Evolutionary conservation across 2,888 invertebrate species (phyloP), one percentile per base, ranked within the genome.

Genomic region (Augiades crinisus): DNA sequence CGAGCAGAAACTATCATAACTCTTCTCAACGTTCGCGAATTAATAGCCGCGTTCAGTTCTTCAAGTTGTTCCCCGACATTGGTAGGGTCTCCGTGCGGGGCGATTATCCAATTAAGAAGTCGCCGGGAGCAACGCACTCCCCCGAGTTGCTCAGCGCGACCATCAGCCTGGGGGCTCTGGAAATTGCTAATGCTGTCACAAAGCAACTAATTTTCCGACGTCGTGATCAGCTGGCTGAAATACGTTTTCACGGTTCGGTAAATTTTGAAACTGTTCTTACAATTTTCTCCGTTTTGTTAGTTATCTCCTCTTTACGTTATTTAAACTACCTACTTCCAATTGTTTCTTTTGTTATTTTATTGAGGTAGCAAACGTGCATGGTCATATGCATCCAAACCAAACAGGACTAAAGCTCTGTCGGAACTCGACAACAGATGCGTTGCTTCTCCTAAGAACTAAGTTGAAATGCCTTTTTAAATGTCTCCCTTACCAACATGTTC

Each of bases 61-160:
- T 49, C n/a, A 14, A 27, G 36, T 36, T 27, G 10, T 30, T 19
- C 8, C 7, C 27, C 43, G 21, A 36, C 41, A 34, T 22, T 27
- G 50, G 41, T 34, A 49, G 41, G 43, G 43, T 36, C 50, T 43
- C 43, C 36, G 36, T 27, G 41, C 34, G 21, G 24, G 30, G 57
- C 60, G 61, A 66, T 68, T 67, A 68, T 66, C 67, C 67, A 65
- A 68, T 67, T 68, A 68, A 56, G 63, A 64, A 61, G 63, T 62
- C 56, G 59, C 57, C 43, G 50, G 63, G 61, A 57, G 58, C 62
- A 59, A 60, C 52, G 63, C 57, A 56, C 62, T 56, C 40, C 31
- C 22, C 40, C 21, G 30, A 45, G 46, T 53, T 46, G 46, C 24
- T 22, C 22, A 13, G 13, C 7, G 14, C n/a, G 7, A 16, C 5